phyloP scores from a whole-genome alignment of 2,113 vertebrate genomes.

The Myrmecophaga tridactyla region DNA sequence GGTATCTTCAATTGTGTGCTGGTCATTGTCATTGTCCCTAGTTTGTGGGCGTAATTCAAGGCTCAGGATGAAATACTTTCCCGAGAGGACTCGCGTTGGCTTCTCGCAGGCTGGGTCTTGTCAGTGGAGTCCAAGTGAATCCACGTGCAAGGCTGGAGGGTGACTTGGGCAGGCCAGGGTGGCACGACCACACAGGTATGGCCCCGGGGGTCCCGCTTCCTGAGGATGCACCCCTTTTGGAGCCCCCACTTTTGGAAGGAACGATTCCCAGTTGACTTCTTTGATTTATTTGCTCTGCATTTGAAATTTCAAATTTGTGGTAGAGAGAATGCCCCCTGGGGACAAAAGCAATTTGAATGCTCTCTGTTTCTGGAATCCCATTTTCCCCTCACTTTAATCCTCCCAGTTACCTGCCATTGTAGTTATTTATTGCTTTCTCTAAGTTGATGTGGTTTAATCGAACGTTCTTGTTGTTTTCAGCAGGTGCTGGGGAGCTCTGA shows the following conservation, averaged over 20 bases:
- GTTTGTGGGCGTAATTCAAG: background rate
- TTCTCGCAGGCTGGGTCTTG: too few species aligned
- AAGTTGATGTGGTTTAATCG: background rate
- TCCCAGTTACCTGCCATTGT: background rate
- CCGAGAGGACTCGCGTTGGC: accelerated
- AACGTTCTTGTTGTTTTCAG: background rate
- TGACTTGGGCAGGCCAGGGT: too few species aligned
- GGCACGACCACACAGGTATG: accelerated
- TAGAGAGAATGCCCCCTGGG: background rate
- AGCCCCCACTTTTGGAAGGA: background rate
- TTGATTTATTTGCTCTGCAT: background rate
- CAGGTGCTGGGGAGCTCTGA: background rate
- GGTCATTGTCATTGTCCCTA: background rate
- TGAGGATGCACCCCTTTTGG: background rate
- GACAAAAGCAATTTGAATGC: background rate
- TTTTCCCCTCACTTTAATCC: background rate
- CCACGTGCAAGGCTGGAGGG: too few species aligned
- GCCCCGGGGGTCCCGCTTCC: background rate
- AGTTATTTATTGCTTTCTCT: background rate
- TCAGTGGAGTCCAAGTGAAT: too few species aligned
- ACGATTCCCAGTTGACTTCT: background rate
- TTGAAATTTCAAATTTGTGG: background rate
- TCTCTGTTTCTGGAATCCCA: too few species aligned
- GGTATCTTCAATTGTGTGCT: too few species aligned
- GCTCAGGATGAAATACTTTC: background rate